Base-by-base conservation (phyloP, 2,888 invertebrate genomes). In the Octonoba sinensis region DNA sequence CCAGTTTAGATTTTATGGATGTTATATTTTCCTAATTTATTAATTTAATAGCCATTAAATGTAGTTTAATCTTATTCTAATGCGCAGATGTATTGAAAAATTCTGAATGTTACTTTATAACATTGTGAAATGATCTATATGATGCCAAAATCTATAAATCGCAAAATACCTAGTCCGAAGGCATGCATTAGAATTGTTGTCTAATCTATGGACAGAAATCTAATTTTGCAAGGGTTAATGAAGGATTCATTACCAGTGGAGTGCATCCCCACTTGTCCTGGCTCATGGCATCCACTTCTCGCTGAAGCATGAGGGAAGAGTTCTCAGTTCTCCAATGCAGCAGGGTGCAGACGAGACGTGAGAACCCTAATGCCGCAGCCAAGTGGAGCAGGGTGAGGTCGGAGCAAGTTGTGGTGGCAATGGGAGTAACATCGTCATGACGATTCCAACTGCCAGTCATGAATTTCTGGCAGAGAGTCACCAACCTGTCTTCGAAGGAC, bases 241-340 rank as follows among this genome's bases (percentile, higher is more conserved):
- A 27, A 27, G 27, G 27, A 6, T 27, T 1, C 27, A 24, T 90
- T 89, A 96, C 96, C 90, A 99, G 90, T 72, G 98, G 97, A 6
- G 97, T 97, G 86, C 93, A 94, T 76, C 96, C 96, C 86, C 95
- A 94, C 84, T 93, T 92, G 89, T 98, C 97, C 87, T 95, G 93
- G 85, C 95, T 94, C 75, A 96, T 91, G 79, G 96, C 94, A 90
- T 97, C 96, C 57, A 98, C 94, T 91, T 98, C 97, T 44, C 94
- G 93, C 88, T 96, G 96, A 83, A 97, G 90, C 69, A 95, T 92
- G 85, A 94, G 90, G 86, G 95, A 95, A 56, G 93, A 93, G 89
- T 95, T 96, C 89, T 96, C 96, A 47, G 94, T 92, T 78, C 94
- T 92, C 96, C 96, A 96, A 86, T 95, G 93, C 71, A 96, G 90